Evolutionary conservation across 2,113 vertebrate species (phyloP), one percentile per base, ranked within the genome.

Genomic region (Murina feae): DNA sequence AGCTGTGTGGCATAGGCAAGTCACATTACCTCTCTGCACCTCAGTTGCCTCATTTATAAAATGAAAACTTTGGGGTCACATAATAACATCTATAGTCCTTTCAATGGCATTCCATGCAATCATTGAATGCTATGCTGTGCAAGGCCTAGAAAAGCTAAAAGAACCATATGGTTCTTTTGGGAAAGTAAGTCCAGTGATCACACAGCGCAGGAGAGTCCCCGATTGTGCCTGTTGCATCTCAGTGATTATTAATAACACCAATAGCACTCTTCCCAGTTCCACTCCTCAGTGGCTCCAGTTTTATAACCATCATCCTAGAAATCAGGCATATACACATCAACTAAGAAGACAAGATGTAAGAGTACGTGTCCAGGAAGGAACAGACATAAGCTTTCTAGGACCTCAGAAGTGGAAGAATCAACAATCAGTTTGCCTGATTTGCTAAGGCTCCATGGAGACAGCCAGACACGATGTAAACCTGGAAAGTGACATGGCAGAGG

Each of bases 381-480:
- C 1, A 47, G 63, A 65, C 0, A 0, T 2, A 49, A 58, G 8
- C 12, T 5, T 35, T 37, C 32, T 9, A 18, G 51, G 14, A 35
- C 32, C 11, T 93, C 74, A 21, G 28, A 49, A 74, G 2, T 78
- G n/a, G 2, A 76, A 74, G 39, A 79, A 68, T 44, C 32, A 94
- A 58, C 35, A 28, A 32, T 1, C 11, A 18, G 5, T 21, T 30
- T 55, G 16, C 58, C 69, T 53, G 25, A 35, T 42, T 8, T 63
- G 14, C 2, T 32, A 51, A 83, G n/a, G 20, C 42, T 92, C 82
- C 42, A 21, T 9, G 10, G 6, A 74, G 30, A 13, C 39, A 1
- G 1, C 39, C 17, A 66, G 44, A 32, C 10, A 13, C 18, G 20
- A 69, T 92, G 71, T 17, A 49, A 88, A 72, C 7, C 60, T 32